phyloP scores from a whole-genome alignment of 1,140 invertebrate genomes.

The Parapsyche elsis region DNA sequence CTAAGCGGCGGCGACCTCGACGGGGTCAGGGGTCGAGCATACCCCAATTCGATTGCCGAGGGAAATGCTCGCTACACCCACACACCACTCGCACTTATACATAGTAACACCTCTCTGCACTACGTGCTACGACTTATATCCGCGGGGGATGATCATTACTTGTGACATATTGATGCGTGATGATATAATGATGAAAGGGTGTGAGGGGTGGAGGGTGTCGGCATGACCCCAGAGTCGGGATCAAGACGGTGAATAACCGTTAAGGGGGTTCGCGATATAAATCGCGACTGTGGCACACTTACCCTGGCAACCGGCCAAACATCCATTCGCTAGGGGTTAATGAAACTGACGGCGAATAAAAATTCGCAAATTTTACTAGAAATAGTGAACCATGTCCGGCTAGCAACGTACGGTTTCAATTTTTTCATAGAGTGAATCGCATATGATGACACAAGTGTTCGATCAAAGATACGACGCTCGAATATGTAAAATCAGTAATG shows the following conservation, averaged over 20 bases:
- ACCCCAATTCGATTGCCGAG: neutral
- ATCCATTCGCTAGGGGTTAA: slow-evolving; percentile 5
- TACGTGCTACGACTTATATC: too few relatives aligned
- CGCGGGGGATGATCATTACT: too few relatives aligned
- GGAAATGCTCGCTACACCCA: neutral
- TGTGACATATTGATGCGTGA: too few relatives aligned
- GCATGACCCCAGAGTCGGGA: neutral
- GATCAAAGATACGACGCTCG: too few relatives aligned
- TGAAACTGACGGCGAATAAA: neutral
- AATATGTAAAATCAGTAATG: too few relatives aligned
- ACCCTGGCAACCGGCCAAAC: slow-evolving; percentile 15
- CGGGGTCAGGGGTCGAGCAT: slow-evolving; percentile 1
- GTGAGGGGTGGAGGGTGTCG: neutral
- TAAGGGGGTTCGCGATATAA: slow-evolving; percentile 25
- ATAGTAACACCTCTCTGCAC: too few relatives aligned
- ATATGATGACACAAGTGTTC: too few relatives aligned
- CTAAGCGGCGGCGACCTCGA: neutral
- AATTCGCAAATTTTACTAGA: neutral
- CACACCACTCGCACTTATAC: neutral
- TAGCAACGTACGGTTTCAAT: too few relatives aligned
- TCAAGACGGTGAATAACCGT: slow-evolving; percentile 35
- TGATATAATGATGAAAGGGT: neutral
- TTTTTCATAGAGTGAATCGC: too few relatives aligned
- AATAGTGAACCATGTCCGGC: too few relatives aligned
- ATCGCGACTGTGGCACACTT: slow-evolving; percentile 16